These are phyloP conservation scores for Euschistus heros DNA, from an alignment of 1,140 invertebrate genomes.

Conservation along the genomic window DNA sequence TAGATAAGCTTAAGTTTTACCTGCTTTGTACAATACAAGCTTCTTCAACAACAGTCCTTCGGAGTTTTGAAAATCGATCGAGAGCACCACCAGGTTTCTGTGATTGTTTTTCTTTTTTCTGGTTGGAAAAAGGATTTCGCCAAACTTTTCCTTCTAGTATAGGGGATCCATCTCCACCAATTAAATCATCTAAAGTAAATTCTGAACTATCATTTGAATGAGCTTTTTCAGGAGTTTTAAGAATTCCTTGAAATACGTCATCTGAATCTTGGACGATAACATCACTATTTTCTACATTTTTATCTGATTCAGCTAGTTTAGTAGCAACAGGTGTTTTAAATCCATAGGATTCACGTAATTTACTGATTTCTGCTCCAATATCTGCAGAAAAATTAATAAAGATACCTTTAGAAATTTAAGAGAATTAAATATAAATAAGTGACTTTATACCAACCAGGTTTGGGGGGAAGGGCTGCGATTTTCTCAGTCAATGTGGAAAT, in stretches of 20 bases:
- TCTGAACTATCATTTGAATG: neutral
- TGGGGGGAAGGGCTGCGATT: neutral
- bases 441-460: neutral
- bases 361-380: neutral
- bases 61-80: slow-evolving; percentile 23
- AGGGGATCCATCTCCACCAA: neutral
- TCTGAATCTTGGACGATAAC: neutral
- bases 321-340: neutral
- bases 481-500: neutral
- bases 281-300: neutral
- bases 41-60: slow-evolving; percentile 14
- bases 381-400: neutral
- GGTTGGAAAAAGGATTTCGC: neutral
- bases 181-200: slow-evolving; percentile 3
- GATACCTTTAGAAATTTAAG: neutral
- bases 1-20: neutral
- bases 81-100: slow-evolving; percentile 25
- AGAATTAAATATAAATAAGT: too few relatives aligned
- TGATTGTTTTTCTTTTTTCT: slow-evolving; percentile 16
- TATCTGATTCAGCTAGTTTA: neutral
- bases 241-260: slow-evolving; percentile 1
- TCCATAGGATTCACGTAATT: neutral
- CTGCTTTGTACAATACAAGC: slow-evolving; percentile 23
- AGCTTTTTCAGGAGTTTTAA: slow-evolving; percentile 15
- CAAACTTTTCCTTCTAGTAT: neutral